Conservation (phyloP, 1,140 invertebrate genomes). For the Nasonia vitripennis region DNA sequence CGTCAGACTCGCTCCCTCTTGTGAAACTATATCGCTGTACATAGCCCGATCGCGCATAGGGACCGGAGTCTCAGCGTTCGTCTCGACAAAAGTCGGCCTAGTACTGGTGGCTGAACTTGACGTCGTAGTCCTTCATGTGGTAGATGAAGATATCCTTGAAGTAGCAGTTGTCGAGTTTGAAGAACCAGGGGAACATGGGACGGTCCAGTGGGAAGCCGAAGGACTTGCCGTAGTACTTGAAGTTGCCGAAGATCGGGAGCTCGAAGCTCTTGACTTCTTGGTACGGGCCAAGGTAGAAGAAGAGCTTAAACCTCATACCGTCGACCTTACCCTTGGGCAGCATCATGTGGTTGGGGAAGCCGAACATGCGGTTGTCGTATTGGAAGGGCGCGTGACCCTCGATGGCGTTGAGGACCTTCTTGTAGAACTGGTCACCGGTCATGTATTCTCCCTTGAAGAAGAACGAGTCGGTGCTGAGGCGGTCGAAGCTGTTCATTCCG, state of each 20-base stretch:
- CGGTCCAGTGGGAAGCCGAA: conserved; percentile 84
- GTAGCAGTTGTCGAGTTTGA: conserved; percentile 80
- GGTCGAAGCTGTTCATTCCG: conserved; percentile 68
- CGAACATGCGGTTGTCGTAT: conserved; percentile 66
- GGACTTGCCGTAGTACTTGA: conserved; percentile 68
- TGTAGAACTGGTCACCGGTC: conserved; percentile 63
- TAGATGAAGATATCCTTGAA: conserved; percentile 80
- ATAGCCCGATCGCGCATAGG: not conserved
- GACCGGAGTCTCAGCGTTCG: conserved; percentile 19
- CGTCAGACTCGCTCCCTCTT: not conserved
- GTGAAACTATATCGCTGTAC: not conserved
- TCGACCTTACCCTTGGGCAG: conserved; percentile 81
- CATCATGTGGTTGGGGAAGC: conserved; percentile 79
- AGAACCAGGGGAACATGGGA: conserved; percentile 75
- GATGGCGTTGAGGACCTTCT: conserved; percentile 63
- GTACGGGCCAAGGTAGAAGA: conserved; percentile 80
- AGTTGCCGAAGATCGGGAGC: conserved; percentile 64
- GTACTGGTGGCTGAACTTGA: conserved; percentile 9
- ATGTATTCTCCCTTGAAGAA: conserved; percentile 64
- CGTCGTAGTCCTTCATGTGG: conserved; percentile 76
- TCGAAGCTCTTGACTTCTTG: conserved; percentile 58
- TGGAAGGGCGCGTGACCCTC: conserved; percentile 59
- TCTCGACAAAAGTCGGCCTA: conserved; percentile 6
- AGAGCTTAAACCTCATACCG: conserved; percentile 80
- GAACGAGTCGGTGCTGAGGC: conserved; percentile 67